These are phyloP conservation scores for Pseudorectes ferrugineus DNA, from an alignment of 2,113 vertebrate genomes.

Conservation along the genomic window DNA sequence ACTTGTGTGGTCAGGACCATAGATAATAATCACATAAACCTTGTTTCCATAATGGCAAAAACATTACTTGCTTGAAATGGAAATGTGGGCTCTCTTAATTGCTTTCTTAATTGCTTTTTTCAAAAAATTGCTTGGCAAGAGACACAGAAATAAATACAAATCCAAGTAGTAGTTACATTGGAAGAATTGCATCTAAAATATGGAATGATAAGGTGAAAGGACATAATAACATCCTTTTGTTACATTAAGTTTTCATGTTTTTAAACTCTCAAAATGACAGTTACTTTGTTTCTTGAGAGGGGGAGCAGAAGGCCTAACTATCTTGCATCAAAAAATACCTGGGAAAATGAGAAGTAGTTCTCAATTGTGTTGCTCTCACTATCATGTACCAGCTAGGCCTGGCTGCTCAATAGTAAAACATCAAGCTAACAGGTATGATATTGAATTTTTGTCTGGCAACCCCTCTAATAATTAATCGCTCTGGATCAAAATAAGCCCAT, in stretches of 20 bases:
- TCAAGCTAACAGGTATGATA: neutral
- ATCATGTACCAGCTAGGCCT: neutral
- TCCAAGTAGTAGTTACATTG: neutral
- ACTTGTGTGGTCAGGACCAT: neutral
- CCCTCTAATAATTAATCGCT: neutral
- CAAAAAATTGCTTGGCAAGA: neutral
- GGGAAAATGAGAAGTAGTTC: neutral
- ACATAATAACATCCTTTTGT: neutral
- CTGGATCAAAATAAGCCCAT: neutral
- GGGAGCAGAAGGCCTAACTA: neutral
- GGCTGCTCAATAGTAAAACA: neutral
- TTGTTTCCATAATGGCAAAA: neutral
- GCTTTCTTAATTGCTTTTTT: neutral
- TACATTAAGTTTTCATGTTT: neutral
- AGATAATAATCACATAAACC: neutral
- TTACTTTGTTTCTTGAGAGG: neutral
- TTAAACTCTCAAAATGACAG: neutral
- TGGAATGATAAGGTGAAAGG: neutral
- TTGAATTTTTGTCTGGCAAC: neutral
- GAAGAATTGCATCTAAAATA: neutral
- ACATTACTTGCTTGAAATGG: neutral
- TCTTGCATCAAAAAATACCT: neutral
- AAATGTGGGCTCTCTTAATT: neutral
- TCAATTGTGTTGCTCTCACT: neutral
- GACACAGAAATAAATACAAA: neutral